Evolutionary conservation across 2,888 invertebrate species (phyloP).

Genomic region (Drosophila setosimentum): DNA sequence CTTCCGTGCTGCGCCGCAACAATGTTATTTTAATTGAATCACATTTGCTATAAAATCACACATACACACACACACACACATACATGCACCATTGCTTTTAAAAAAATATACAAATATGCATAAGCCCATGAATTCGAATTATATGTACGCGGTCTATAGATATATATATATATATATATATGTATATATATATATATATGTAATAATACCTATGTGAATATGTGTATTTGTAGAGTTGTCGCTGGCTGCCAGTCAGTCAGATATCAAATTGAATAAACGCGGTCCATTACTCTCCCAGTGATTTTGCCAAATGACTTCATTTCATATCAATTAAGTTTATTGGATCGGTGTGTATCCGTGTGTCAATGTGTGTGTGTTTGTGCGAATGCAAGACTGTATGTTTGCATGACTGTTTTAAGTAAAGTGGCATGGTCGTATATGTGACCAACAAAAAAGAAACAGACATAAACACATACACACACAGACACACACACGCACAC

Average conservation of each 20-base stretch:
- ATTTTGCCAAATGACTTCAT: slow-evolving; percentile 84
- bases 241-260: slow-evolving; percentile 56
- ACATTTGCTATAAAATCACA: slow-evolving; percentile 54
- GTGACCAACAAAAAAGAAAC: slow-evolving; percentile 44
- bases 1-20: slow-evolving; percentile 70
- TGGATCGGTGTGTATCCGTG: slow-evolving; percentile 51
- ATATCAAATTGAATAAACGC: slow-evolving; percentile 79
- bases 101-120: slow-evolving; percentile 58
- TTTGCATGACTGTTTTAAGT: slow-evolving; percentile 52
- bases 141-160: background rate
- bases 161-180: background rate
- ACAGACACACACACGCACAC: slow-evolving; percentile 25
- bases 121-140: slow-evolving; percentile 24
- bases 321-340: slow-evolving; percentile 84
- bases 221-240: slow-evolving; percentile 22
- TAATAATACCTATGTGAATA: background rate
- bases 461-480: slow-evolving; percentile 36
- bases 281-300: slow-evolving; percentile 71
- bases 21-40: slow-evolving; percentile 68
- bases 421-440: slow-evolving; percentile 48
- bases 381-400: slow-evolving; percentile 25
- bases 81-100: slow-evolving; percentile 49
- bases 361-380: slow-evolving; percentile 12
- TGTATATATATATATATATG: slow-evolving; percentile 4
- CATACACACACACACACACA: slow-evolving; percentile 26